phyloP scores from a whole-genome alignment of 2,113 vertebrate genomes.

The Myotis yumanensis region DNA sequence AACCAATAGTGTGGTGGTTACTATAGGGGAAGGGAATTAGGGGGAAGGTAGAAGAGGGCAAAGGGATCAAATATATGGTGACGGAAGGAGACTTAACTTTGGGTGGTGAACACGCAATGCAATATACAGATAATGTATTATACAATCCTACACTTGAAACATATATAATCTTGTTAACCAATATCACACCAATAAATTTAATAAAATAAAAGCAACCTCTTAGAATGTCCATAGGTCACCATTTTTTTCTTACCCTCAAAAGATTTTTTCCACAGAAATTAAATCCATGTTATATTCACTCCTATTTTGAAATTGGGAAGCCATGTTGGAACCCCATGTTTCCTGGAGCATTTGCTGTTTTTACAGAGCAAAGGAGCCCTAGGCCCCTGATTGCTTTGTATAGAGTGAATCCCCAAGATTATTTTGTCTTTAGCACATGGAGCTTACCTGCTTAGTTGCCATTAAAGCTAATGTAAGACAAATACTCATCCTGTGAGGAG shows the following conservation, averaged over 20 bases:
- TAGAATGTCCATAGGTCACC: not conserved
- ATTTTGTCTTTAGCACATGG: constrained; percentile 47
- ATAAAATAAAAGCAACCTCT: not conserved
- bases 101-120: not conserved
- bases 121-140: not conserved
- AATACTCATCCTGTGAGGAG: constrained; percentile 72
- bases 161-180: not conserved
- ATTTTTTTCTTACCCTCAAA: constrained; percentile 15
- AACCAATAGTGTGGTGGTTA: not conserved
- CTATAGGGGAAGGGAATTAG: not conserved
- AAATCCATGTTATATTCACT: not conserved
- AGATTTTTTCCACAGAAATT: not conserved
- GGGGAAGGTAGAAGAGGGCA: not conserved
- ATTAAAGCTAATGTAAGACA: constrained; percentile 77
- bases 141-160: not conserved
- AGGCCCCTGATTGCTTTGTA: not conserved
- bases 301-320: not conserved
- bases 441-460: constrained; percentile 76
- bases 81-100: not conserved
- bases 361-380: not conserved
- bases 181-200: not conserved
- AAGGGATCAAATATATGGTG: not conserved
- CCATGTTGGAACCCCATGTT: not conserved
- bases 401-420: not conserved
- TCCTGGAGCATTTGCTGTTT: constrained; percentile 17